Evolutionary conservation across 2,888 invertebrate species (phyloP), one percentile per base, ranked within the genome.

Genomic region (Stenodema calcarata): DNA sequence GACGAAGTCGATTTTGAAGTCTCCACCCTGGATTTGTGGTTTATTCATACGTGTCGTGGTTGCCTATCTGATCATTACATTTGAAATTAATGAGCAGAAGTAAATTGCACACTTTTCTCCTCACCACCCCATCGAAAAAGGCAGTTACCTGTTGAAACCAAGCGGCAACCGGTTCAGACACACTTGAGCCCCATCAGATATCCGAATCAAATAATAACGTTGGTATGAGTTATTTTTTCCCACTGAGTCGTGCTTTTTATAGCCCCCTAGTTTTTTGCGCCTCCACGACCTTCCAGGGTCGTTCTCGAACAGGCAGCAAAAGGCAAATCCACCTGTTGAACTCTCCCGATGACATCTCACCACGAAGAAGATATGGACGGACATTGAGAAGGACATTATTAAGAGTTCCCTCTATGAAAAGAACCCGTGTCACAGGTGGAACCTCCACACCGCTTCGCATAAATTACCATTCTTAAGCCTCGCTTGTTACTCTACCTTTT

Each of bases 361-460:
- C 62, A 23, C 62, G 23, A 23, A 23, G 62, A 62, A 62, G 62
- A 62, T 7, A 54, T n/a, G 54, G 23, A n/a, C 50, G 50, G 62
- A 62, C 62, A 23, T 62, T 23, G n/a, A 78, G 27, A 27, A 44
- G n/a, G 47, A 78, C 78, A 78, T 78, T 78, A 78, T 78, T 78
- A 78, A 78, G 78, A 23, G 78, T 12, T 41, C 44, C 41, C 44
- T 35, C 3, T 16, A 18, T 44, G 44, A 78, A 78, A 78, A 78
- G 78, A 78, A 78, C 78, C 78, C 44, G 41, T 44, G 44, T 78
- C 78, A 78, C 78, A 78, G 78, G 78, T 78, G 78, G 35, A 78
- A 42, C 44, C 47, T 16, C 47, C 27, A 44, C 12, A 78, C 78
- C 78, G 78, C 41, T 11, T 78, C 78, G 78, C 78, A 78, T 78